Base-by-base conservation (phyloP, 2,113 vertebrate species). In the Desmodus rotundus region DNA sequence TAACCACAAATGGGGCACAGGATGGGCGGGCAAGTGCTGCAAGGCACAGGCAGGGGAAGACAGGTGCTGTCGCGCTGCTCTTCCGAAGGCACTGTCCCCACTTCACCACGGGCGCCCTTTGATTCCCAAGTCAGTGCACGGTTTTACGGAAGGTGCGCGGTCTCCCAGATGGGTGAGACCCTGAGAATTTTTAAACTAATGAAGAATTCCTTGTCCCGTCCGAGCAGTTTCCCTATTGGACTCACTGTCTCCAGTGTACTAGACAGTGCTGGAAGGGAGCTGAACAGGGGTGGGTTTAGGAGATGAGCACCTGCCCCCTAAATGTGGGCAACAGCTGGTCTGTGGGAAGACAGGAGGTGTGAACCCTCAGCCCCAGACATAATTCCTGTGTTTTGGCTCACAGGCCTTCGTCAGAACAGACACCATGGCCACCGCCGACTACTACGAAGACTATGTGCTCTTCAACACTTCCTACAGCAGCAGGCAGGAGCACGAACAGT, bases 321-420 rank as follows among this genome's bases (percentile, higher is more conserved):
- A n/a, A 65, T 4, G 52, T 45, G 36, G 58, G 68, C 70, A 43
- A 8, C 4, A 8, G 61, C 61, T 63, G 68, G 47, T 16, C 11
- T 20, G 19, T 15, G 26, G 68, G 50, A 81, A 87, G 88, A 41
- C 5, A 8, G 22, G 43, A 22, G 33, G 33, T 0, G 45, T 19
- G 10, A 2, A 0, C 1, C 24, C 50, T 70, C 33, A 15, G n/a
- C 22, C 19, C 87, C 8, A 38, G 56, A 65, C 2, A 7, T 9
- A 80, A 86, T 9, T 31, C 33, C 70, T 87, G 73, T 73, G 70
- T 54, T 91, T 5, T 83, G 13, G 47, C 72, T 86, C 95, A 67
- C 61, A 98, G 98, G 70, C 24, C 78, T 38, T 7, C 41, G 61
- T 54, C 43, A 36, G 90, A 67, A 68, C 20, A 45, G 56, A 88